phyloP scores from a whole-genome alignment of 2,888 invertebrate genomes.

The Gymnoscelis rufifasciata region DNA sequence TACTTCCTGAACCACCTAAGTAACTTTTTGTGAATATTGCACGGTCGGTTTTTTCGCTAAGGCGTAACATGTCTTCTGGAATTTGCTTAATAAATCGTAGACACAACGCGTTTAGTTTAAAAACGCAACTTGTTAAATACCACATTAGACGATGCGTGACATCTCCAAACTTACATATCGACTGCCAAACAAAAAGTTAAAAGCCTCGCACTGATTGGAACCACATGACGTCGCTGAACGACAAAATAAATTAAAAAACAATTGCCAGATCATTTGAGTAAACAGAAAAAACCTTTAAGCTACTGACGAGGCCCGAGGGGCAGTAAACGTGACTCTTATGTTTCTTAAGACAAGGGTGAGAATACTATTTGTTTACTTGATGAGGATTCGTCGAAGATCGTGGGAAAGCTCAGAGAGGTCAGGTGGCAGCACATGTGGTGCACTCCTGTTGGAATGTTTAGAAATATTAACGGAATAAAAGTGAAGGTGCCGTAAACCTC shows the following conservation, averaged over 20 bases:
- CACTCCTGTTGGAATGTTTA: slow-evolving; percentile 62
- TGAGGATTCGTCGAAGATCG: slow-evolving; percentile 54
- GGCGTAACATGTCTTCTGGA: too few species aligned
- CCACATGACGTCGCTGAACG: slow-evolving; percentile 71
- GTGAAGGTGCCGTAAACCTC: slow-evolving; percentile 54
- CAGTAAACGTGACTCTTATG: slow-evolving; percentile 38
- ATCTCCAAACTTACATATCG: slow-evolving; percentile 35
- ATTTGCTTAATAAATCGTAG: neutral
- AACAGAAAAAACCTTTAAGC: slow-evolving; percentile 71
- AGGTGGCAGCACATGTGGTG: slow-evolving; percentile 75
- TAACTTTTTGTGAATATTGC: too few species aligned
- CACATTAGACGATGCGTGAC: slow-evolving; percentile 19
- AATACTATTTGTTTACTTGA: slow-evolving; percentile 58
- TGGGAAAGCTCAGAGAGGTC: slow-evolving; percentile 74
- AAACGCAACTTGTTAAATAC: slow-evolving; percentile 19
- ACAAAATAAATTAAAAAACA: slow-evolving; percentile 77
- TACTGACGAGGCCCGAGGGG: slow-evolving; percentile 59
- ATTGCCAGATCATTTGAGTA: slow-evolving; percentile 76
- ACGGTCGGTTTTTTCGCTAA: too few species aligned
- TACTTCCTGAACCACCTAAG: too few species aligned
- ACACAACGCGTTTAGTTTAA: neutral
- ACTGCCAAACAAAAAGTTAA: slow-evolving; percentile 55
- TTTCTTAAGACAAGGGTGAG: slow-evolving; percentile 39
- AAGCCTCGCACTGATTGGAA: slow-evolving; percentile 71
- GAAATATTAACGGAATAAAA: slow-evolving; percentile 65